Evolutionary conservation across 2,888 invertebrate species (phyloP).

Genomic region (Pseudococcus jackbeardsleyi): DNA sequence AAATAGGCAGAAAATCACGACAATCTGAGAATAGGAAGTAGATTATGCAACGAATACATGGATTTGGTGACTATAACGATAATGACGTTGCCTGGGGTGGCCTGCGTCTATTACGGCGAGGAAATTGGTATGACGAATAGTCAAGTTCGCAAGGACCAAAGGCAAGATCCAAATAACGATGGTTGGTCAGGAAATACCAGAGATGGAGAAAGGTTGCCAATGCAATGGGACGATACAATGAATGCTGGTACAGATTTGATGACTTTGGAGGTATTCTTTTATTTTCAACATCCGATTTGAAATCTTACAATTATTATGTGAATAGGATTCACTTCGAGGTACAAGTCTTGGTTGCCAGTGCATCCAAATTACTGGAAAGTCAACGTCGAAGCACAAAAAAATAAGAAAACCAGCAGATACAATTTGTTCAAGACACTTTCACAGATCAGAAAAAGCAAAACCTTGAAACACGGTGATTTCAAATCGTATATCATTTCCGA

Average conservation of each 20-base stretch:
- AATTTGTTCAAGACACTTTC: conserved; percentile 64
- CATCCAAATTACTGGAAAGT: conserved; percentile 65
- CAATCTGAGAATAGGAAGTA: conserved; percentile 75
- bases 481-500: conserved; percentile 32
- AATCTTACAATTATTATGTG: not conserved
- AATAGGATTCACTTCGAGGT: conserved; percentile 58
- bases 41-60: conserved; percentile 74
- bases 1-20: conserved; percentile 80
- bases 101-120: conserved; percentile 86
- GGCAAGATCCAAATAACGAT: conserved; percentile 74
- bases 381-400: conserved; percentile 61
- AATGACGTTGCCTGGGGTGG: conserved; percentile 81
- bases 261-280: too few relatives aligned
- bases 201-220: conserved; percentile 84
- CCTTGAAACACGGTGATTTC: conserved; percentile 34
- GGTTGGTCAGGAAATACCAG: conserved; percentile 73
- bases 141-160: conserved; percentile 75
- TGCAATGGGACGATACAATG: conserved; percentile 79
- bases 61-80: conserved; percentile 80
- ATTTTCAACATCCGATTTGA: not conserved
- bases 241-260: conserved; percentile 73
- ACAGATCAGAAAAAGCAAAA: conserved; percentile 48
- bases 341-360: conserved; percentile 63
- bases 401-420: conserved; percentile 50
- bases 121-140: conserved; percentile 80